Evolutionary conservation across 2,113 vertebrate genomes (phyloP), one percentile per base, ranked within the genome.

Genomic region (Picathartes gymnocephalus): DNA sequence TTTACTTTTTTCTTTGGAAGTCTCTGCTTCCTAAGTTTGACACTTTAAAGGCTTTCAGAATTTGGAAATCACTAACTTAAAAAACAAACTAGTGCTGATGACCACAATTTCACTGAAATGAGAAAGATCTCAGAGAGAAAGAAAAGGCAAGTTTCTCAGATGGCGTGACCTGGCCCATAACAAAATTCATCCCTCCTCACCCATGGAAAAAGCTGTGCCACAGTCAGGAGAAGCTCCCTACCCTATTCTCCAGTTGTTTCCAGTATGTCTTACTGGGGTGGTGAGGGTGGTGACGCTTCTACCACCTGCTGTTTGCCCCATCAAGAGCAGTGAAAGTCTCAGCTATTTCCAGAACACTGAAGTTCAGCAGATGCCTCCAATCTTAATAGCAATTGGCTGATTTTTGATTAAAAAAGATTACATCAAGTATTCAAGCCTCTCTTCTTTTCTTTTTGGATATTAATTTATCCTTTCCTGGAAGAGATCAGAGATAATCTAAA

Each of bases 121-220:
- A 61, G 42, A 44, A 45, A 69, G 33, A 76, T 50, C 45, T 39
- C n/a, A 79, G 23, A 31, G 44, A 80, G 11, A 90, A 81, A 47
- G 7, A 66, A 57, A 83, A 81, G 53, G 21, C 54, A 81, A 64
- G 10, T 54, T 81, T 73, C 50, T 88, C 47, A 47, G 23, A 48
- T 57, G 11, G 54, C 0, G 0, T 68, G 30, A 66, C 39, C 16
- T 33, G 23, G 25, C 30, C 13, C 1, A 7, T 69, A 40, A 56
- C 16, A 48, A 93, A 86, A 61, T 40, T 37, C 28, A 69, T 19
- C 58, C 35, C 17, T 60, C 33, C 50, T 86, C 44, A 57, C 9
- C 17, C 11, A 39, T 11, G 31, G 30, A 18, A 91, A 72, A 65
- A 77, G 10, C 18, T 65, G 66, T 82, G 44, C 57, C 44, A 56